Base-by-base conservation (phyloP, 2,888 invertebrate species). In the Agrotis segetum region DNA sequence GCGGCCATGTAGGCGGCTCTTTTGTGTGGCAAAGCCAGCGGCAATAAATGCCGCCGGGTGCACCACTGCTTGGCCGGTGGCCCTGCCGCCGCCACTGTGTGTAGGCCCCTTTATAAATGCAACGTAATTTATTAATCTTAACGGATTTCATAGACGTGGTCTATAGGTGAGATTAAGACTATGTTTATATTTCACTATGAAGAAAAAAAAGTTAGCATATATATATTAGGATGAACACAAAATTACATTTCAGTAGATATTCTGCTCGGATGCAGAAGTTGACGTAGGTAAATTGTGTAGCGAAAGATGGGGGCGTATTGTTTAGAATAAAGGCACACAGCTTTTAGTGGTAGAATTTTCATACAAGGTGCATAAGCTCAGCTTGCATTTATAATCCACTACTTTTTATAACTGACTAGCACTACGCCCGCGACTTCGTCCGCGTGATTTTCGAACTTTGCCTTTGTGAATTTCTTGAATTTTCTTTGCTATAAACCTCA, bases 281-380 rank as follows among this genome's bases (percentile, higher is more conserved):
- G 44, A 67, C 49, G 17, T 49, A 24, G 2, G 24, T 24, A 14
- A 44, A 21, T 46, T 58, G 17, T 34, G 14, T 21, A 17, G 44
- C 3, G 13, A 13, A 47, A 7, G n/a, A 49, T 75, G 44, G 34
- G n/a, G 21, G 44, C 46, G 49, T 34, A 50, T 67, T 75, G 55
- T 74, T 5, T 21, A 19, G 19, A 24, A 7, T 40, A 34, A 61
- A 46, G 46, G 11, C 14, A 47, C 47, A 61, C 5, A 11, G n/a
- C 40, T 40, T n/a, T 1, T 24, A 55, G 3, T 7, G 9, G 44
- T 19, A 47, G 17, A 34, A 34, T 14, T 14, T 14, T n/a, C 24
- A 16, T 13, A 17, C 14, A 47, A 63, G 29, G n/a, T 5, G 1
- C 9, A 34, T 34, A 34, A 34, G 9, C 34, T 9, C 9, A 9